These are phyloP conservation scores for Hipparchia semele DNA, from an alignment of 2,888 invertebrate species.

Conservation along the genomic window DNA sequence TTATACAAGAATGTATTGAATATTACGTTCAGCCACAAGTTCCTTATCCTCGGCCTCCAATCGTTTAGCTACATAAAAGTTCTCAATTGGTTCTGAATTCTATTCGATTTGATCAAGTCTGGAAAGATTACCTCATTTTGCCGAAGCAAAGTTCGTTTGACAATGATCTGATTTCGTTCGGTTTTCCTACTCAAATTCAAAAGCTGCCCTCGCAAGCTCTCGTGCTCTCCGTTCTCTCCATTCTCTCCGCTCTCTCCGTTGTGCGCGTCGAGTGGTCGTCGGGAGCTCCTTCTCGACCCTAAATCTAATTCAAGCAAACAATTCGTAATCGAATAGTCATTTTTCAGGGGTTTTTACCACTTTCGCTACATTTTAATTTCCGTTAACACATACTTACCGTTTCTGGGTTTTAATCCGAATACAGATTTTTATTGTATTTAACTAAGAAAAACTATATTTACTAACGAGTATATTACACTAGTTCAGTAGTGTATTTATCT, in stretches of 20 bases:
- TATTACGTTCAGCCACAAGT: too few species aligned
- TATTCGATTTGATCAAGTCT: neutral
- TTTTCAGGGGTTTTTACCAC: neutral
- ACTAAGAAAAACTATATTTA: too few species aligned
- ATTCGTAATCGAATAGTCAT: conserved; percentile 14
- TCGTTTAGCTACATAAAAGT: too few species aligned
- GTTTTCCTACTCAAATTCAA: conserved; percentile 1
- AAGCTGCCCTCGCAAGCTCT: conserved; percentile 4
- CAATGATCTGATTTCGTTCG: conserved; percentile 8
- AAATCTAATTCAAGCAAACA: conserved; percentile 8
- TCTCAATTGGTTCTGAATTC: neutral
- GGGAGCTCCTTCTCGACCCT: conserved; percentile 5
- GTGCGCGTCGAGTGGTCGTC: neutral
- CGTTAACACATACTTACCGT: too few species aligned
- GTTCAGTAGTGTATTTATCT: too few species aligned
- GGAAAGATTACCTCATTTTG: conserved; percentile 3
- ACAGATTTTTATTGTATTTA: too few species aligned
- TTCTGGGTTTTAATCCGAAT: too few species aligned
- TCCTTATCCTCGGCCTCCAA: too few species aligned
- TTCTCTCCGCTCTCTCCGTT: neutral
- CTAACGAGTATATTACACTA: too few species aligned
- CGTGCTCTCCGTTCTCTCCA: neutral
- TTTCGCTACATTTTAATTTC: neutral
- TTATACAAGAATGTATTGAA: too few species aligned
- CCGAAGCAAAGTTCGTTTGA: conserved; percentile 1